Percentiles rank a stretch among this genome's conserved stretches.
These are phyloP conservation scores for Isotomurus palustris DNA, from an alignment of 2,888 invertebrate species.

Conservation along the genomic window DNA sequence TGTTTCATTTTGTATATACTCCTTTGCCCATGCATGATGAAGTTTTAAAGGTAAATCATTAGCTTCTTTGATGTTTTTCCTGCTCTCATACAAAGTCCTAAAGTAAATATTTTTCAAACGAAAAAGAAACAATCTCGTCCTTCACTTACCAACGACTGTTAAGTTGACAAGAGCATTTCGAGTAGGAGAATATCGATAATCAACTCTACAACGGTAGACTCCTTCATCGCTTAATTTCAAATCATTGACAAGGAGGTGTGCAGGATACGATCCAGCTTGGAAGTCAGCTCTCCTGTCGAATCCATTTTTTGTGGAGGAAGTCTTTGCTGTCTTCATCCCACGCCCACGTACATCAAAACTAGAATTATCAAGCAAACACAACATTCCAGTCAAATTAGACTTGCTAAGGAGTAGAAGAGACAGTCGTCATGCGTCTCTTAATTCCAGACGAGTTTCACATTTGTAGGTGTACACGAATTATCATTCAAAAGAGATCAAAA, in stretches of 20 bases:
- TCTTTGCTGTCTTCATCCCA: slow-evolving; percentile 56
- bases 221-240: slow-evolving; percentile 62
- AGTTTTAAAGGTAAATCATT: no score
- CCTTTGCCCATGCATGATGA: no score
- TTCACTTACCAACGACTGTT: slow-evolving; percentile 69
- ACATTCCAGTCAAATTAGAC: background rate
- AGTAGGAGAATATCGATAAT: slow-evolving; percentile 68
- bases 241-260: slow-evolving; percentile 58
- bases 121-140: no score
- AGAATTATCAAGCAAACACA: slow-evolving; percentile 48
- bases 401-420: no score
- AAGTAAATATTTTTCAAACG: no score
- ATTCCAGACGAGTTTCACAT: no score
- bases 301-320: slow-evolving; percentile 59
- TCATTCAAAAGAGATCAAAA: no score
- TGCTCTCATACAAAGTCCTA: no score
- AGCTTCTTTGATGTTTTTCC: no score
- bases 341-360: slow-evolving; percentile 60
- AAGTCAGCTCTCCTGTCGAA: slow-evolving; percentile 59
- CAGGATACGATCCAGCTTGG: slow-evolving; percentile 56
- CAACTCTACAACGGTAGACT: slow-evolving; percentile 62
- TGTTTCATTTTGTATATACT: no score
- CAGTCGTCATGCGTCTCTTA: no score
- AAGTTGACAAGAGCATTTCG: slow-evolving; percentile 69
- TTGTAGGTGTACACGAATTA: no score